These are phyloP conservation scores for Zophobas atratus DNA, from an alignment of 1,140 invertebrate species.

Conservation along the genomic window DNA sequence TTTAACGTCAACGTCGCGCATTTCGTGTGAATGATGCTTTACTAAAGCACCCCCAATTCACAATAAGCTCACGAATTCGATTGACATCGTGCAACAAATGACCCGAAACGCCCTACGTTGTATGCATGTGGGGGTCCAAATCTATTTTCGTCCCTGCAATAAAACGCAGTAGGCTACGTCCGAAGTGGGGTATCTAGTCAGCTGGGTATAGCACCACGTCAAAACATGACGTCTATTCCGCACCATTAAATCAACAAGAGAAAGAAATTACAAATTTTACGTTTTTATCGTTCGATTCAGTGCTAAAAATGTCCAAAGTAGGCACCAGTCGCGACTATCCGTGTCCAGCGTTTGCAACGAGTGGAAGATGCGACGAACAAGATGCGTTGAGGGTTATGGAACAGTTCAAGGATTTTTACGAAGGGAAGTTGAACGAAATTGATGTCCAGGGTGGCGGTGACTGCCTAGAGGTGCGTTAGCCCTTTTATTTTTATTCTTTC, in stretches of 20 bases:
- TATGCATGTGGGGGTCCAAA: not conserved
- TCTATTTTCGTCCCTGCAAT: constrained; percentile 39
- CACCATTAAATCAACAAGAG: constrained; percentile 16
- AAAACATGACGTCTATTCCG: constrained; percentile 33
- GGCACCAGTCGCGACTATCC: not conserved
- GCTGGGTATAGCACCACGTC: constrained; percentile 17
- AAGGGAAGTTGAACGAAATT: constrained; percentile 58
- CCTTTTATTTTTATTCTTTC: constrained; percentile 8
- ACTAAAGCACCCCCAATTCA: too few relatives aligned
- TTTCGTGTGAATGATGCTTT: too few relatives aligned
- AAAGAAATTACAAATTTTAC: constrained; percentile 42
- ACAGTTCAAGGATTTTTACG: constrained; percentile 58
- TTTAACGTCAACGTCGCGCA: too few relatives aligned
- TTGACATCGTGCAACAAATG: too few relatives aligned
- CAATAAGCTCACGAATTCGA: too few relatives aligned
- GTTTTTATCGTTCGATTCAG: not conserved
- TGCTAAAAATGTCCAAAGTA: constrained; percentile 16
- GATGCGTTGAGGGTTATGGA: constrained; percentile 57
- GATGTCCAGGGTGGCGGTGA: constrained; percentile 55
- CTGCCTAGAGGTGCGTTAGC: constrained; percentile 53
- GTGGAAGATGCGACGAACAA: constrained; percentile 54
- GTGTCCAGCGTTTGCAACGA: constrained; percentile 8
- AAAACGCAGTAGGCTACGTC: constrained; percentile 8
- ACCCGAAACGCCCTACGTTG: too few relatives aligned
- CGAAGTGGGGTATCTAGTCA: constrained; percentile 15